Conservation (phyloP, 2,113 vertebrate species). For the Solea senegalensis region DNA sequence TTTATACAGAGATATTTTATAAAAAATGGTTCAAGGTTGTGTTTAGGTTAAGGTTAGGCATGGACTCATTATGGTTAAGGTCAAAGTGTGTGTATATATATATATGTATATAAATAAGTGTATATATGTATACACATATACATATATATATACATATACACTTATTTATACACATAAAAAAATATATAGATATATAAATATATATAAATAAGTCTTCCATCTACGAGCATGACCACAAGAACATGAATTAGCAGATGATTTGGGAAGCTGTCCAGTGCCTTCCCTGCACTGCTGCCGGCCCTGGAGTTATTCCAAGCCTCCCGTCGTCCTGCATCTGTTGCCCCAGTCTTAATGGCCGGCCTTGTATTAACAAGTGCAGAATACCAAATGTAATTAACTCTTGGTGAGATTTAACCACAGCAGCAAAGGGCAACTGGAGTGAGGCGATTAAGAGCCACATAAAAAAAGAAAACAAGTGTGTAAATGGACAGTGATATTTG, state of each 20-base stretch:
- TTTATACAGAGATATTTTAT: too few species aligned
- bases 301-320: constrained; percentile 64
- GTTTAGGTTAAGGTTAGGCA: too few species aligned
- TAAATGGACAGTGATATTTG: constrained; percentile 10
- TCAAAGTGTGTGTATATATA: neutral
- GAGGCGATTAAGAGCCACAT: neutral
- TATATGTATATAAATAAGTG: neutral
- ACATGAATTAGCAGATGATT: constrained; percentile 31
- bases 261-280: constrained; percentile 39
- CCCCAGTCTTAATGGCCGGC: constrained; percentile 53
- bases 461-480: constrained; percentile 2
- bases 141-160: too few species aligned
- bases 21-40: too few species aligned
- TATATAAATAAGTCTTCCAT: neutral
- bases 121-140: too few species aligned
- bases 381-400: constrained; percentile 67
- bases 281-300: constrained; percentile 22
- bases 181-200: too few species aligned
- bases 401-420: constrained; percentile 41
- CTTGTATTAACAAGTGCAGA: constrained; percentile 57
- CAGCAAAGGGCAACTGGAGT: constrained; percentile 40
- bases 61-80: too few species aligned
- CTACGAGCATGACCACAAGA: neutral
- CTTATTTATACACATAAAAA: too few species aligned
- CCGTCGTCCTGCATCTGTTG: constrained; percentile 58